These are phyloP conservation scores for Phalera bucephala DNA, from an alignment of 2,888 invertebrate genomes.

Conservation along the genomic window DNA sequence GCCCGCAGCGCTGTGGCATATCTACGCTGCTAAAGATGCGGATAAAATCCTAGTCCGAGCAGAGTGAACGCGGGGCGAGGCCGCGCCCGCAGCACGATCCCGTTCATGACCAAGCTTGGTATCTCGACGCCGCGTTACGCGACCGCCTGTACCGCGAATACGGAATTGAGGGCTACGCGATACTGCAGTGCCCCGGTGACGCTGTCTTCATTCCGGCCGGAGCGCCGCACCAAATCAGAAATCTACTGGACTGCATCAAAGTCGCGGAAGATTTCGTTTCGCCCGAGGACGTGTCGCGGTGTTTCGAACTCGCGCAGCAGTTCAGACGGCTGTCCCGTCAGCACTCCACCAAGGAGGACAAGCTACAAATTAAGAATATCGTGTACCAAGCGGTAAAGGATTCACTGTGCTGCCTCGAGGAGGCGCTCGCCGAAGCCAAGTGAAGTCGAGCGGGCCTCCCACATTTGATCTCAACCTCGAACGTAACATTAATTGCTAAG, in stretches of 20 bases:
- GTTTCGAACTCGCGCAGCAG: slow-evolving; percentile 98
- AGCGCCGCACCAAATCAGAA: slow-evolving; percentile 99
- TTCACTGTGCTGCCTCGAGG: slow-evolving; percentile 86
- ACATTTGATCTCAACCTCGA: slow-evolving; percentile 79
- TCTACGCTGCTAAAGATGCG: slow-evolving; percentile 96
- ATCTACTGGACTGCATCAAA: slow-evolving; percentile 98
- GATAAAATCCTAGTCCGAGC: slow-evolving; percentile 97
- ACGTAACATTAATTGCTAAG: slow-evolving; percentile 78
- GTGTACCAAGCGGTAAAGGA: slow-evolving; percentile 99
- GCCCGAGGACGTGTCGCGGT: slow-evolving; percentile 98
- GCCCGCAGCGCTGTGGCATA: slow-evolving; percentile 99
- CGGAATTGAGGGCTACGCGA: slow-evolving; percentile 96
- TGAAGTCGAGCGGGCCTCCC: slow-evolving; percentile 42
- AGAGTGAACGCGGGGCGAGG: slow-evolving; percentile 90
- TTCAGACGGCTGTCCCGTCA: slow-evolving; percentile 96
- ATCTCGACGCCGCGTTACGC: slow-evolving; percentile 93
- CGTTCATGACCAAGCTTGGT: slow-evolving; percentile 98
- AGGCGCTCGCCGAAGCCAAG: slow-evolving; percentile 61
- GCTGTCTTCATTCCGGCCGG: slow-evolving; percentile 99
- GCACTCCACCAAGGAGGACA: slow-evolving; percentile 98
- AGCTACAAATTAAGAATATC: slow-evolving; percentile 98
- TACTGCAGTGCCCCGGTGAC: slow-evolving; percentile 98
- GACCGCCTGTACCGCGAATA: slow-evolving; percentile 95
- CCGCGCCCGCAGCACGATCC: slow-evolving; percentile 96
- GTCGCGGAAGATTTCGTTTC: slow-evolving; percentile 99